These are phyloP conservation scores for Sesia apiformis DNA, from an alignment of 2,888 invertebrate genomes.

Conservation along the genomic window DNA sequence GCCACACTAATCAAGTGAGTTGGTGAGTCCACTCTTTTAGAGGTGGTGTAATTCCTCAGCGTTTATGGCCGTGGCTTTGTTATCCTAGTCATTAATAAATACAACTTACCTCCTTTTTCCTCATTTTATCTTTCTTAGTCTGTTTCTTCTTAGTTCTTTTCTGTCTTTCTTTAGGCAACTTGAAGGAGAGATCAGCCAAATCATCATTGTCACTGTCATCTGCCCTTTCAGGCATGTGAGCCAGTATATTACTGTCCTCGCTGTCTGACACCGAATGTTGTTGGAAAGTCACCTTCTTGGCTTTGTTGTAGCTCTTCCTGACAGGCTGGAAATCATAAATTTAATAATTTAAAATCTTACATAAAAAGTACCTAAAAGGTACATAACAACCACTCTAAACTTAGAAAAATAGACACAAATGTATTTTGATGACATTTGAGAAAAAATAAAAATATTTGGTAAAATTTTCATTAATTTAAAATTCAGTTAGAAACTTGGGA, in stretches of 20 bases:
- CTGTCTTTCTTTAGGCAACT: constrained; percentile 34
- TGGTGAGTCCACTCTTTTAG: too few relatives aligned
- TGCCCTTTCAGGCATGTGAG: constrained; percentile 11
- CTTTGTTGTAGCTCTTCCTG: constrained; percentile 57
- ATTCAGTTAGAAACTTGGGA: background rate
- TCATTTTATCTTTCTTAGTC: constrained; percentile 32
- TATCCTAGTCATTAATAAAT: too few relatives aligned
- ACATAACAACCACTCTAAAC: too few relatives aligned
- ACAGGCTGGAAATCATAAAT: constrained; percentile 28
- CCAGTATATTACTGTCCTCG: constrained; percentile 17
- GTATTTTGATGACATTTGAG: too few relatives aligned
- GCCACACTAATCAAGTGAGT: too few relatives aligned
- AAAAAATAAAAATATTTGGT: too few relatives aligned
- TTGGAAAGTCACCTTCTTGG: constrained; percentile 50
- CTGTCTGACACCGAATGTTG: constrained; percentile 33
- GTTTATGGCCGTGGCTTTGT: too few relatives aligned
- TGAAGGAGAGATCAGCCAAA: constrained; percentile 46
- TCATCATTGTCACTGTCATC: constrained; percentile 39
- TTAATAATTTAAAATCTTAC: background rate
- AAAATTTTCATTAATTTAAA: background rate
- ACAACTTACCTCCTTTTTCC: constrained; percentile 43
- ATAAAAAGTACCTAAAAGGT: too few relatives aligned
- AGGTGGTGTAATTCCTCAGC: too few relatives aligned
- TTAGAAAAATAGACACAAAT: too few relatives aligned
- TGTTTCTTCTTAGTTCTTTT: constrained; percentile 36